Evolutionary conservation across 2,113 vertebrate genomes (phyloP).

Genomic region (Myiozetetes cayanensis): DNA sequence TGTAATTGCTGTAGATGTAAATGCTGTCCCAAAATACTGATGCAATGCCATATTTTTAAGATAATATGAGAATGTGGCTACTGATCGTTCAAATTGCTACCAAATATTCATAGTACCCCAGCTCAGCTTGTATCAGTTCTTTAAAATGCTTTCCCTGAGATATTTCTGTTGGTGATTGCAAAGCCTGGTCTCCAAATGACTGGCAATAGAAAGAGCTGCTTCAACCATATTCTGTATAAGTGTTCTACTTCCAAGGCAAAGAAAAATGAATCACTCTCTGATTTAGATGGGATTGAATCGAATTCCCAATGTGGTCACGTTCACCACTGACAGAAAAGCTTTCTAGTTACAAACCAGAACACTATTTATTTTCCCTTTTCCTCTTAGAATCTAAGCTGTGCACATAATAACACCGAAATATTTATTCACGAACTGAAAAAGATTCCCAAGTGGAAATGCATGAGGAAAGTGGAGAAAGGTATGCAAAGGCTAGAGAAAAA

Average conservation of each 20-base stretch:
- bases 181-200: neutral
- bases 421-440: neutral
- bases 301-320: neutral
- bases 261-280: neutral
- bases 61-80: neutral
- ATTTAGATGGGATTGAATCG: neutral
- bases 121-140: neutral
- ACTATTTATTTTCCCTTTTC: neutral
- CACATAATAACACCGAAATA: fast-evolving
- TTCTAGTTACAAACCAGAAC: neutral
- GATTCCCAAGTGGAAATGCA: fast-evolving
- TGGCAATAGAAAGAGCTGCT: too few species aligned
- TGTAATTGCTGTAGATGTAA: neutral
- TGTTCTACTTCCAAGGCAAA: neutral
- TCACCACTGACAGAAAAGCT: neutral
- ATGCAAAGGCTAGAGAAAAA: fast-evolving
- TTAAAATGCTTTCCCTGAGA: neutral
- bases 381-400: neutral
- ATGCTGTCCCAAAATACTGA: neutral
- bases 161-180: neutral
- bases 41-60: fast-evolving
- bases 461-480: neutral
- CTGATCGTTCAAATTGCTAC: neutral
- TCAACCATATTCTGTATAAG: too few species aligned
- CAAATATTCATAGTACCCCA: fast-evolving